Evolutionary conservation across 2,888 invertebrate genomes (phyloP), one percentile per base, ranked within the genome.

Genomic region (Yponomeuta cagnagella): DNA sequence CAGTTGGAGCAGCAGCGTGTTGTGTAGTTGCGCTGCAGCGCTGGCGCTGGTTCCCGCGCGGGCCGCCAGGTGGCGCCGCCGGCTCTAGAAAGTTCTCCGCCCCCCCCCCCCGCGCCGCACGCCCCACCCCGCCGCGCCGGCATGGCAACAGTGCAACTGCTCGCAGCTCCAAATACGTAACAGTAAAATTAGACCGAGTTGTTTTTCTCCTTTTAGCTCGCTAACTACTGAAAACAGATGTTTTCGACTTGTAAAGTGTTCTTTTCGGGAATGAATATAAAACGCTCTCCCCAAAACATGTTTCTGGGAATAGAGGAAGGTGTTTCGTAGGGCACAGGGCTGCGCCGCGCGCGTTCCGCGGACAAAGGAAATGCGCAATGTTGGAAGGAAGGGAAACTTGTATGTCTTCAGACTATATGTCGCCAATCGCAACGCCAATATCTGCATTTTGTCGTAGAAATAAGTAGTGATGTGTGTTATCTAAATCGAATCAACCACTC

Each of bases 401-500:
- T 58, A 15, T 58, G 52, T 58, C 12, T 12, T 58, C 52, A 15
- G 15, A 58, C 52, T 58, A 15, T 15, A 58, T 58, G 52, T 15
- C 52, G 52, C 52, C 52, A 58, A 58, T 58, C 12, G 52, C 52
- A 2, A 6, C 3, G 52, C 15, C 15, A 58, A 58, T 58, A 58
- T 5, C 15, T 65, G 3, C 12, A 31, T 63, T 23, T 63, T 65
- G 65, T 6, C 5, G 30, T 10, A 33, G 65, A 23, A 64, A 64
- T 64, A 23, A 64, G 8, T 30, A 65, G 65, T 65, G 65, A 65
- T 65, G 65, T 65, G 65, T 12, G 30, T 31, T 33, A 30, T 33
- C 30, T 10, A 65, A 64, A 58, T 58, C 52, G 52, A 58, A 58
- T 58, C 52, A 15, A 52, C 1, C 52, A 15, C 12, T 58, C 52